phyloP scores from a whole-genome alignment of 2,888 invertebrate species.

The Agrypnus murinus region DNA sequence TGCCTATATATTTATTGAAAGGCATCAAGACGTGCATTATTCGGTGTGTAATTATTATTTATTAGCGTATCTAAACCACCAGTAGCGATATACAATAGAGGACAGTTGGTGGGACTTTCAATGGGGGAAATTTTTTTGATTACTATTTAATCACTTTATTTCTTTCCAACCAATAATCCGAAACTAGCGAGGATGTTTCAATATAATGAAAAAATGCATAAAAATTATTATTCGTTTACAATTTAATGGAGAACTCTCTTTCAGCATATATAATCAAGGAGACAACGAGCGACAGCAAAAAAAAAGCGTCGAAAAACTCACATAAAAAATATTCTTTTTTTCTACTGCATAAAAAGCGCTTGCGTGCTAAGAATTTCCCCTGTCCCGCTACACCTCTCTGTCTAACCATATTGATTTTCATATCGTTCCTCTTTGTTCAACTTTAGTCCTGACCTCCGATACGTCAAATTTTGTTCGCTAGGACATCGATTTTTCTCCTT shows the following conservation, averaged over 20 bases:
- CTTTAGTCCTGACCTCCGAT: conserved; percentile 67
- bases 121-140: no score
- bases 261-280: conserved; percentile 1
- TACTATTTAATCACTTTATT: background rate
- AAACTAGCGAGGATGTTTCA: background rate
- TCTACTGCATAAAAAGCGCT: conserved; percentile 52
- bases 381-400: conserved; percentile 59
- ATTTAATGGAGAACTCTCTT: background rate
- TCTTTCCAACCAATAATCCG: background rate
- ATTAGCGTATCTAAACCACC: conserved; percentile 26
- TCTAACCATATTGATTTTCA: conserved; percentile 67
- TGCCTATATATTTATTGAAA: conserved; percentile 28
- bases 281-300: conserved; percentile 3
- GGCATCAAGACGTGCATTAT: conserved; percentile 27
- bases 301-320: conserved; percentile 18
- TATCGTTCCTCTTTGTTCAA: conserved; percentile 54
- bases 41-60: conserved; percentile 34
- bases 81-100: conserved; percentile 7
- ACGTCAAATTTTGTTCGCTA: conserved; percentile 67
- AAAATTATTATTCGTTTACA: background rate
- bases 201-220: background rate
- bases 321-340: conserved; percentile 47
- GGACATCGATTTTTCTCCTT: conserved; percentile 65
- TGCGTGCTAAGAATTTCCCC: conserved; percentile 55
- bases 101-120: conserved; percentile 13